Percentiles rank a stretch among this genome's conserved stretches.
Conservation (phyloP, 1,140 invertebrate species). For the Potamilus streckersoni region DNA sequence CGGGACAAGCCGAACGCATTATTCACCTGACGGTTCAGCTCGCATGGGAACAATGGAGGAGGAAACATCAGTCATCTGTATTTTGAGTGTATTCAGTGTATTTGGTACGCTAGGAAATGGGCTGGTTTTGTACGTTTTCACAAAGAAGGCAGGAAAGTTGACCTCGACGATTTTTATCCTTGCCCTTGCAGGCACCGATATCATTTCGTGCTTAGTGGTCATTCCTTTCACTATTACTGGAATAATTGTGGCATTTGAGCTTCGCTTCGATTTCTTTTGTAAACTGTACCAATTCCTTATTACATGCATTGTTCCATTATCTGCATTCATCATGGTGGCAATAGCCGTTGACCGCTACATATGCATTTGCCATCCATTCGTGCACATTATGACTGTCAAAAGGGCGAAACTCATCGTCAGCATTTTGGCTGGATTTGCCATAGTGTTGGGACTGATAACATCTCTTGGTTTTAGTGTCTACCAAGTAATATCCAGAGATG, state of each 20-base stretch:
- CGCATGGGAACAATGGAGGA: neutral
- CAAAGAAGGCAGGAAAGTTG: conserved; percentile 56
- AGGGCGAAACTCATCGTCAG: conserved; percentile 58
- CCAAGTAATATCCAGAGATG: conserved; percentile 6
- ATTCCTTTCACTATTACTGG: conserved; percentile 60
- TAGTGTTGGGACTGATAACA: conserved; percentile 53
- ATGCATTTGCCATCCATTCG: conserved; percentile 65
- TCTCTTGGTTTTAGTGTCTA: conserved; percentile 51
- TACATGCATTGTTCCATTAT: conserved; percentile 62
- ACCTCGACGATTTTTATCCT: conserved; percentile 67
- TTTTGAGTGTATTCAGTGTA: conserved; percentile 53
- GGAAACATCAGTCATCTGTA: conserved; percentile 22
- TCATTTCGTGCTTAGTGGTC: conserved; percentile 56
- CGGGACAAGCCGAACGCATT: too few species aligned
- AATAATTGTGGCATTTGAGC: conserved; percentile 44
- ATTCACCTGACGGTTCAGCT: too few species aligned
- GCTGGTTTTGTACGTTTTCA: conserved; percentile 65
- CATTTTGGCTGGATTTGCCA: conserved; percentile 50
- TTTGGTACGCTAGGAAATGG: conserved; percentile 63
- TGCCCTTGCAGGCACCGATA: conserved; percentile 60
- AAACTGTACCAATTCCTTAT: conserved; percentile 64
- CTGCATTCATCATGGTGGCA: conserved; percentile 66
- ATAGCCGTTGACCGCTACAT: conserved; percentile 67
- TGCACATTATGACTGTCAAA: conserved; percentile 55
- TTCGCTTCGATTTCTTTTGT: conserved; percentile 53